Evolutionary conservation across 1,140 invertebrate species (phyloP).

Genomic region (Oscheius sp.): DNA sequence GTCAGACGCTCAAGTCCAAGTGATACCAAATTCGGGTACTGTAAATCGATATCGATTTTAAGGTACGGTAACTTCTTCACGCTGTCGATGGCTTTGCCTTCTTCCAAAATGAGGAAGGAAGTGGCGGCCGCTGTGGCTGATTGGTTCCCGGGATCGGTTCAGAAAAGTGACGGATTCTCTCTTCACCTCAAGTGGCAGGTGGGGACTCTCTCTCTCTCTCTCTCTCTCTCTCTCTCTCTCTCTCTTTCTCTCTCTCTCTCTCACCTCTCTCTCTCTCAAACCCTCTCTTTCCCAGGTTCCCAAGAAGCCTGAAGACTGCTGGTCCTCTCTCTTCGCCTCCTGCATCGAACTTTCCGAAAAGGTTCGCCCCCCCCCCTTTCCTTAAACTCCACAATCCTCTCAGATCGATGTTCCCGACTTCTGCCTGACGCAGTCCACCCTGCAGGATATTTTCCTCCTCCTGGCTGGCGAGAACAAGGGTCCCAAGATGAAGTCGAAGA

Average conservation of each 20-base stretch:
- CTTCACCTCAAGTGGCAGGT: not conserved
- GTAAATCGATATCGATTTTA: not conserved
- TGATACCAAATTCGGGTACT: not conserved
- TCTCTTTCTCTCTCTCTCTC: no score
- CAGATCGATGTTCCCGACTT: not conserved
- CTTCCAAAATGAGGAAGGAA: not conserved
- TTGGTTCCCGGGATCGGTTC: not conserved
- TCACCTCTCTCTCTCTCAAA: no score
- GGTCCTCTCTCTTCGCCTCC: not conserved
- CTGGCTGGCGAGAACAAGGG: no score
- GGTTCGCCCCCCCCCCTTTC: no score
- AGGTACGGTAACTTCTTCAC: not conserved
- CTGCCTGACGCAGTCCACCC: not conserved
- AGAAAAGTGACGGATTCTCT: not conserved
- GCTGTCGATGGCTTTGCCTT: not conserved
- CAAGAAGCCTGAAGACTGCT: not conserved
- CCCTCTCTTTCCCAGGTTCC: no score
- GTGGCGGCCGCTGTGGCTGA: not conserved
- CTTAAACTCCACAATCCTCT: no score
- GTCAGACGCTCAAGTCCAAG: conserved; percentile 38
- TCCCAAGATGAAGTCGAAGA: no score
- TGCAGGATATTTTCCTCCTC: not conserved
- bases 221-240: no score
- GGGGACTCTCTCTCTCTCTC: no score
- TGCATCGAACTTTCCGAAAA: not conserved